Percentiles rank a stretch among this genome's conserved stretches.
Conservation (phyloP, 2,888 invertebrate genomes). For the Bimastos eiseni region DNA sequence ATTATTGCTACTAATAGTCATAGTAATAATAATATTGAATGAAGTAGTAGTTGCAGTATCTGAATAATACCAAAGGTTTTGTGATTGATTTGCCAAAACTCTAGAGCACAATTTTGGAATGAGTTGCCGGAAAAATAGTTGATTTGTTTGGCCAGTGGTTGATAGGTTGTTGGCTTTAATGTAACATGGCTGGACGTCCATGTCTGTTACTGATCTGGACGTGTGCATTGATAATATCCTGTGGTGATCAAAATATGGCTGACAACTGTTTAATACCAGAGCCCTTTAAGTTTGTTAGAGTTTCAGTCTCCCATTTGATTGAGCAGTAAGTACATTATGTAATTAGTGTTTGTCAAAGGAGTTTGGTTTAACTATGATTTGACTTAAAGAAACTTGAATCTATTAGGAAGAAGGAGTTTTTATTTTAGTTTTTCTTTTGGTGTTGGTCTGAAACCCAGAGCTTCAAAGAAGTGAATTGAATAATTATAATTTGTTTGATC, state of each 20-base stretch:
- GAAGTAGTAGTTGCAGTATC: neutral
- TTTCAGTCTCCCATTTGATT: neutral
- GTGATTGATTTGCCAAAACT: neutral
- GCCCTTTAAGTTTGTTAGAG: neutral
- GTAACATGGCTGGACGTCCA: neutral
- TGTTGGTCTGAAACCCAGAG: slow-evolving; percentile 4
- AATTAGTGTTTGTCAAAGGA: neutral
- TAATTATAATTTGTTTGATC: too few relatives aligned
- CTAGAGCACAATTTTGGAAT: neutral
- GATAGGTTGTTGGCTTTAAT: neutral
- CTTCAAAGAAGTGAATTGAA: neutral
- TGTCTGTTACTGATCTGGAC: too few relatives aligned
- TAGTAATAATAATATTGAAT: neutral
- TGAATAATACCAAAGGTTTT: neutral
- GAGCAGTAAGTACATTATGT: neutral
- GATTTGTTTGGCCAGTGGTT: neutral
- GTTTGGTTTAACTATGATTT: neutral
- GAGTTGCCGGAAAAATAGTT: neutral
- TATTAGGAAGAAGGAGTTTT: slow-evolving; percentile 3
- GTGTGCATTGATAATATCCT: too few relatives aligned
- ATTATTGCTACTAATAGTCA: neutral
- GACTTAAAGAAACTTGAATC: neutral
- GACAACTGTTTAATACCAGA: neutral
- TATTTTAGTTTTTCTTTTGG: neutral
- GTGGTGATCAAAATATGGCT: neutral